Evolutionary conservation across 2,113 vertebrate species (phyloP).

Genomic region (Istiophorus platypterus): DNA sequence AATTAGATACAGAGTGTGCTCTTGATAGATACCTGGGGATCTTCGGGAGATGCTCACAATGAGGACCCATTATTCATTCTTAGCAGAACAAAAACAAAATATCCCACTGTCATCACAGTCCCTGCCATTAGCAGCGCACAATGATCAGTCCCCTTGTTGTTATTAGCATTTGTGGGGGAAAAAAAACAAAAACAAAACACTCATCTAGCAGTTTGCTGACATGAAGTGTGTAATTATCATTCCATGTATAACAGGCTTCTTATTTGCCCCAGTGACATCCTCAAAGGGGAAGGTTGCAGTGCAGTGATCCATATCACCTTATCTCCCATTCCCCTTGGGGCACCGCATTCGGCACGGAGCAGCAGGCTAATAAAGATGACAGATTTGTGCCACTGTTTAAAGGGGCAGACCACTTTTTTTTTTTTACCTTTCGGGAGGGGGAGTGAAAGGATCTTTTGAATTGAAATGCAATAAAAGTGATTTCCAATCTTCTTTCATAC

Average conservation of each 20-base stretch:
- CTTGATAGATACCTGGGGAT: slow-evolving; percentile 69
- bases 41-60: slow-evolving; percentile 49
- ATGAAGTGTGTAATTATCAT: slow-evolving; percentile 79
- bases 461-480: not conserved
- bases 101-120: slow-evolving; percentile 44
- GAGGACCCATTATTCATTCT: slow-evolving; percentile 56
- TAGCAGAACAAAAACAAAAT: slow-evolving; percentile 52
- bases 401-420: slow-evolving; percentile 1
- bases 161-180: slow-evolving; percentile 68
- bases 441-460: not conserved
- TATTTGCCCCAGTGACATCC: slow-evolving; percentile 72
- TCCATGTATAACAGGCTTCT: slow-evolving; percentile 77
- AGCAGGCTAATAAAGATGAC: slow-evolving; percentile 70
- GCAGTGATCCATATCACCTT: slow-evolving; percentile 80
- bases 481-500: not conserved
- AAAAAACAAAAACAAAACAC: slow-evolving; percentile 68
- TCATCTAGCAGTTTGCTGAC: slow-evolving; percentile 72
- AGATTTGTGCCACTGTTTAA: slow-evolving; percentile 54
- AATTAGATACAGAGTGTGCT: slow-evolving; percentile 61
- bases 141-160: slow-evolving; percentile 60
- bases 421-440: not conserved
- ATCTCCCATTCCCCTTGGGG: slow-evolving; percentile 67
- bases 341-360: slow-evolving; percentile 41
- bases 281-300: slow-evolving; percentile 68
- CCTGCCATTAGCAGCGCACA: slow-evolving; percentile 44